Percentiles rank a stretch among this genome's conserved stretches.
phyloP scores from a whole-genome alignment of 2,113 vertebrate genomes.

The Tursiops truncatus region DNA sequence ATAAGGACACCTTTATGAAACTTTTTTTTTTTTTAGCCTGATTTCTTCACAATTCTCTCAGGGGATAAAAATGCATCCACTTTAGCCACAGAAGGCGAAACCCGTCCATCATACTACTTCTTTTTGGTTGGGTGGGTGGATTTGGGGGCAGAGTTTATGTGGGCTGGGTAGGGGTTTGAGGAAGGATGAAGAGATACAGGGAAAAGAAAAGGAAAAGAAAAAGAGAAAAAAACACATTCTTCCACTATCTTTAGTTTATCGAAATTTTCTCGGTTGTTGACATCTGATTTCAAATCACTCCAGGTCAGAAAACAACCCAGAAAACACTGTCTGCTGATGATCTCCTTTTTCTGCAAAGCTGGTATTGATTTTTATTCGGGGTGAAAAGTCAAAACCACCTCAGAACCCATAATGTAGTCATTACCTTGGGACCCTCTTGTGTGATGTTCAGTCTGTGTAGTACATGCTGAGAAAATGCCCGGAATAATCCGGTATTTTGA shows the following conservation, averaged over 20 bases:
- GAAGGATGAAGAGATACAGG: neutral
- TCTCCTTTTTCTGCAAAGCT: neutral
- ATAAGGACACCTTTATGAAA: neutral
- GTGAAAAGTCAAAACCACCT: neutral
- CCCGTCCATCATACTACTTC: neutral
- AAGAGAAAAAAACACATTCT: neutral
- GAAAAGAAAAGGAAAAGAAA: neutral
- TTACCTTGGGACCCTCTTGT: slow-evolving; percentile 91
- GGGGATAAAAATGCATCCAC: neutral
- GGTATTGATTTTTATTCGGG: neutral
- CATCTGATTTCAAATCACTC: neutral
- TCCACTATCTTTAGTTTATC: neutral
- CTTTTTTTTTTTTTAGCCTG: neutral
- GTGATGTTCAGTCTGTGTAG: slow-evolving; percentile 92
- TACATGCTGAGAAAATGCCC: slow-evolving; percentile 96
- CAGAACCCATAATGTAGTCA: neutral
- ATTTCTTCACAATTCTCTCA: neutral
- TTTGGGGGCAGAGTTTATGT: neutral
- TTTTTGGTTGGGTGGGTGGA: neutral
- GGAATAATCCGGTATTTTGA: slow-evolving; percentile 91
- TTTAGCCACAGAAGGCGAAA: slow-evolving; percentile 15
- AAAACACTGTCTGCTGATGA: neutral
- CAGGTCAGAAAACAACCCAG: neutral
- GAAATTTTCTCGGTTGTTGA: neutral
- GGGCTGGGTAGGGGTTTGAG: neutral